Evolutionary conservation across 2,888 invertebrate species (phyloP).

Genomic region (Eupithecia subfuscata): DNA sequence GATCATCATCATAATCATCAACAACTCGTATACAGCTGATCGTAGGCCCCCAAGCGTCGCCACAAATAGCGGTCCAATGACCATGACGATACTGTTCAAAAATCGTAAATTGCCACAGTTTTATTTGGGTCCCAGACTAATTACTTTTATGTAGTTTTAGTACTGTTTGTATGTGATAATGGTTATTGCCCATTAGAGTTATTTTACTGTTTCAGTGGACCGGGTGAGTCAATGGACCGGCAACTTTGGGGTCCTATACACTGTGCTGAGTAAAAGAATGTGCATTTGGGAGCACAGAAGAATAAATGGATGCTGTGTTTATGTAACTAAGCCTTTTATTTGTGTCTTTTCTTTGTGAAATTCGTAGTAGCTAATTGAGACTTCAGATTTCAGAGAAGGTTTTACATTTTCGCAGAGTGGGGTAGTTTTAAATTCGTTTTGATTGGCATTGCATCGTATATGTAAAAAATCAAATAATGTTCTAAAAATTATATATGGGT

Average conservation of each 20-base stretch:
- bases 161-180: slow-evolving; percentile 36
- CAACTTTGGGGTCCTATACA: slow-evolving; percentile 25
- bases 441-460: no score
- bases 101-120: slow-evolving; percentile 30
- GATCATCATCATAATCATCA: no score
- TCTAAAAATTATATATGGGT: no score
- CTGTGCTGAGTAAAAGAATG: slow-evolving; percentile 3
- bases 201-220: slow-evolving; percentile 28
- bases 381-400: not conserved
- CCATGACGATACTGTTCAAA: slow-evolving; percentile 10
- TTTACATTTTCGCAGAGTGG: not conserved
- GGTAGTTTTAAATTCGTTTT: not conserved
- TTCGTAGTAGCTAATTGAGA: not conserved
- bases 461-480: no score
- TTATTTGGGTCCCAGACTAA: slow-evolving; percentile 33
- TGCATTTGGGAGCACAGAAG: not conserved
- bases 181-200: slow-evolving; percentile 32
- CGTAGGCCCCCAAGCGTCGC: no score
- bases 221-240: slow-evolving; percentile 29
- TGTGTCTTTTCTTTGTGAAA: not conserved
- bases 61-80: no score
- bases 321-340: not conserved
- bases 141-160: slow-evolving; percentile 38
- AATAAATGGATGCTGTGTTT: not conserved
- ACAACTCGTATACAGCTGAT: no score